Evolutionary conservation across 2,113 vertebrate species (phyloP).

Genomic region (Cyprinodon variegatus): DNA sequence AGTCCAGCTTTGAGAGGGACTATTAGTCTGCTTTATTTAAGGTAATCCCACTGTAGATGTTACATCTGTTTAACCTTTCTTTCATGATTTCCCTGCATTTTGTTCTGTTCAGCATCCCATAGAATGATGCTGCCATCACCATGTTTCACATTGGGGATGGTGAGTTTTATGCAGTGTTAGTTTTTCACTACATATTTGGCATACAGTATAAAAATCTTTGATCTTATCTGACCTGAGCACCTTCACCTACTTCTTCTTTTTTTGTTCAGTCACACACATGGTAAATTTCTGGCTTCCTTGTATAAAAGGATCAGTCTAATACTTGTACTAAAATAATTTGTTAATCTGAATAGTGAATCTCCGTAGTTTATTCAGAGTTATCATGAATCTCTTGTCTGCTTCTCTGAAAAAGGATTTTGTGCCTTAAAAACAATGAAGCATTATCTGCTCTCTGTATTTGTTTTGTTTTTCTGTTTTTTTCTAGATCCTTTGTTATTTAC

Average conservation of each 20-base stretch:
- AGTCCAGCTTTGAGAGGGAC: too few species aligned
- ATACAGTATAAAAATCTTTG: neutral
- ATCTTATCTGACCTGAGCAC: neutral
- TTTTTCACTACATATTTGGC: neutral
- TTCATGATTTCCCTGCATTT: too few species aligned
- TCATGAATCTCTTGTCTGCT: neutral
- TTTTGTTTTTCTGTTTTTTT: neutral
- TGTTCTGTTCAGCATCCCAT: neutral
- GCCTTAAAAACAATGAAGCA: neutral
- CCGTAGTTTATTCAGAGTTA: neutral
- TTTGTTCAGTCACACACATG: neutral
- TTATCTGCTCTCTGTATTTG: neutral
- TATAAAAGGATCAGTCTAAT: neutral
- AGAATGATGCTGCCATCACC: neutral
- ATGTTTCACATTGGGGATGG: neutral
- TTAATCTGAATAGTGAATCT: too few species aligned
- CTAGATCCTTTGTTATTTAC: slow-evolving; percentile 10
- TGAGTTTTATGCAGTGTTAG: neutral
- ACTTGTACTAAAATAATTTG: neutral
- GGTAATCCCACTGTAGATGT: too few species aligned
- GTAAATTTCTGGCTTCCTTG: neutral
- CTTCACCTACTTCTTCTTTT: neutral
- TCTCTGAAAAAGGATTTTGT: neutral
- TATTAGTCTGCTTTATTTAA: too few species aligned
- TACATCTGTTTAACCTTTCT: too few species aligned